Conservation (phyloP, 2,797 vertebrate genomes). For the Tokudaia muenninki region DNA sequence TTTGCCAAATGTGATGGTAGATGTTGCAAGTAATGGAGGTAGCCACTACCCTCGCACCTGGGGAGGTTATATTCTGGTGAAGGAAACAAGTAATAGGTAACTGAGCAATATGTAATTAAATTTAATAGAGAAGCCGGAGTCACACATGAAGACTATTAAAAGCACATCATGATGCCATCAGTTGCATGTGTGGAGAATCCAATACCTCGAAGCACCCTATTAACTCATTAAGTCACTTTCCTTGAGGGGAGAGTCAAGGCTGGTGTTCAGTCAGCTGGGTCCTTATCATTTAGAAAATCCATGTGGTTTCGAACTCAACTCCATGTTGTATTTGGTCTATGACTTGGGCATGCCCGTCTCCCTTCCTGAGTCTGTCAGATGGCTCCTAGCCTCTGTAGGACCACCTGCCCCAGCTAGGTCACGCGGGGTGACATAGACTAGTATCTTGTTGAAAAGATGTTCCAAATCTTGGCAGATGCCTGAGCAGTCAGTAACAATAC, state of each 20-base stretch:
- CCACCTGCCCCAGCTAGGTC: neutral
- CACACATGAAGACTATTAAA: neutral
- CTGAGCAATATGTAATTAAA: neutral
- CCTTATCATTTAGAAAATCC: neutral
- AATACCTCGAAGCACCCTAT: neutral
- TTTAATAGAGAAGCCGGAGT: neutral
- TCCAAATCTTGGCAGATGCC: neutral
- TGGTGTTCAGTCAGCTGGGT: neutral
- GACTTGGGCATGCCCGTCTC: neutral
- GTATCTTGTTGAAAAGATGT: neutral
- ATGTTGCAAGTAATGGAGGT: fast-evolving
- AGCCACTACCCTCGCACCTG: neutral
- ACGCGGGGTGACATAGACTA: neutral
- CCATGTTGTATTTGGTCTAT: neutral
- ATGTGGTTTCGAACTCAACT: neutral
- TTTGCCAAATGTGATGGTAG: neutral
- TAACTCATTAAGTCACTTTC: neutral
- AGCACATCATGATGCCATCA: neutral
- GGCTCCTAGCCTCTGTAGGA: neutral
- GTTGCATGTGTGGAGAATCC: neutral
- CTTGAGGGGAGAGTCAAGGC: neutral
- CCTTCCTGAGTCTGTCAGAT: neutral
- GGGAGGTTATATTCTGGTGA: neutral
- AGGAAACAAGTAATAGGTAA: neutral
- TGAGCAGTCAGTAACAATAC: neutral